A percentile compares a stretch with the other conserved stretches of the same genome.
These are phyloP conservation scores for Dicrostonyx torquatus DNA, from an alignment of 2,797 vertebrate genomes.

Conservation along the genomic window DNA sequence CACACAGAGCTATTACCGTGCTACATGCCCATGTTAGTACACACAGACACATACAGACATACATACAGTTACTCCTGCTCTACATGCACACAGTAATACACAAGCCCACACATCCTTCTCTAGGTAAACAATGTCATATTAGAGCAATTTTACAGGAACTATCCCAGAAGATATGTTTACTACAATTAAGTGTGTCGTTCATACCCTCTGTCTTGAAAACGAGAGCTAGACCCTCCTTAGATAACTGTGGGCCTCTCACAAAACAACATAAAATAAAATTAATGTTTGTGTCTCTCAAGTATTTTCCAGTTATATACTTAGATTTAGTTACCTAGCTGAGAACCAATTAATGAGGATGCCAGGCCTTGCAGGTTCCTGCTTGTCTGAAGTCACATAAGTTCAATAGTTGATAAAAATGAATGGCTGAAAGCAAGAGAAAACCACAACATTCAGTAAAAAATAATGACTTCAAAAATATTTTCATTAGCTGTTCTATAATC, in stretches of 20 bases:
- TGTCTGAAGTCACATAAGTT: neutral
- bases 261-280: conserved; percentile 5
- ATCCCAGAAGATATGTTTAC: neutral
- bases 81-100: conserved; percentile 16
- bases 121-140: neutral
- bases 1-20: neutral
- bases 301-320: conserved; percentile 1
- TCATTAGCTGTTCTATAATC: conserved; percentile 3
- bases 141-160: conserved; percentile 42
- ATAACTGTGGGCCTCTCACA: neutral
- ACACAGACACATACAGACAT: conserved; percentile 39
- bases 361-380: neutral
- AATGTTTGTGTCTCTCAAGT: neutral
- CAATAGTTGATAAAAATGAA: conserved; percentile 15
- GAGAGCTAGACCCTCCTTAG: neutral
- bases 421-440: neutral
- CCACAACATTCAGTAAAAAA: neutral
- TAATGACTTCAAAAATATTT: neutral
- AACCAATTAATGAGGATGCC: neutral
- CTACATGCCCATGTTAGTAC: neutral
- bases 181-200: neutral
- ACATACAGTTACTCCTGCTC: neutral
- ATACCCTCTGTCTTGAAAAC: neutral
- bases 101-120: neutral
- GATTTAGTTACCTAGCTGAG: neutral